phyloP scores from a whole-genome alignment of 2,888 invertebrate genomes.

The Agrochola litura region DNA sequence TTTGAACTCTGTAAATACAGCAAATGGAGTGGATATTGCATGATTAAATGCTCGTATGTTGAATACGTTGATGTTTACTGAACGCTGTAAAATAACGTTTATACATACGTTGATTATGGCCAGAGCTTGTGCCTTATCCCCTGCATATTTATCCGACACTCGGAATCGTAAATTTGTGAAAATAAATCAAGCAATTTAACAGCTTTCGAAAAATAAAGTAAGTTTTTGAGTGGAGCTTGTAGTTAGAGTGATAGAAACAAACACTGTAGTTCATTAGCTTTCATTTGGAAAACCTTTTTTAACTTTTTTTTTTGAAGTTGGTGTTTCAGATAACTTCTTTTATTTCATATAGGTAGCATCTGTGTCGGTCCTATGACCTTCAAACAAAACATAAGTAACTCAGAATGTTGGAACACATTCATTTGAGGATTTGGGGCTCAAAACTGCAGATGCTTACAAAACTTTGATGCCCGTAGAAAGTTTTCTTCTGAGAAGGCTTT shows the following conservation, averaged over 20 bases:
- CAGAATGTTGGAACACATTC: constrained; percentile 8
- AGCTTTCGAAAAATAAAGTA: background rate
- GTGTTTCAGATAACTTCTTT: background rate
- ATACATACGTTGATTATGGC: constrained; percentile 44
- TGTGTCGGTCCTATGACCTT: background rate
- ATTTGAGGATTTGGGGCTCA: constrained; percentile 4
- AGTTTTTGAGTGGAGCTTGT: background rate
- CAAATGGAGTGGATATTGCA: background rate
- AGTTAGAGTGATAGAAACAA: background rate
- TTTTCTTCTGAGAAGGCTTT: background rate
- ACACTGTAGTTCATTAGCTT: background rate
- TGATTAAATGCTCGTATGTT: background rate
- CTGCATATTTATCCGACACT: constrained; percentile 50
- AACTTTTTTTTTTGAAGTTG: background rate
- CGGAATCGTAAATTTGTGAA: constrained; percentile 28
- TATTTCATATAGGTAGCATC: background rate
- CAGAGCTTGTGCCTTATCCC: constrained; percentile 44
- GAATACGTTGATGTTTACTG: constrained; percentile 22
- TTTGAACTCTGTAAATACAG: background rate
- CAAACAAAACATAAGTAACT: constrained; percentile 38
- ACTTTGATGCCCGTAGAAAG: constrained; percentile 21
- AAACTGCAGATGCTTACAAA: background rate
- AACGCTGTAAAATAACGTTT: constrained; percentile 38
- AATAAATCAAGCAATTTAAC: background rate
- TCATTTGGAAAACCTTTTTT: background rate